Base-by-base conservation (phyloP, 1,140 invertebrate genomes). In the Drosophila elegans region DNA sequence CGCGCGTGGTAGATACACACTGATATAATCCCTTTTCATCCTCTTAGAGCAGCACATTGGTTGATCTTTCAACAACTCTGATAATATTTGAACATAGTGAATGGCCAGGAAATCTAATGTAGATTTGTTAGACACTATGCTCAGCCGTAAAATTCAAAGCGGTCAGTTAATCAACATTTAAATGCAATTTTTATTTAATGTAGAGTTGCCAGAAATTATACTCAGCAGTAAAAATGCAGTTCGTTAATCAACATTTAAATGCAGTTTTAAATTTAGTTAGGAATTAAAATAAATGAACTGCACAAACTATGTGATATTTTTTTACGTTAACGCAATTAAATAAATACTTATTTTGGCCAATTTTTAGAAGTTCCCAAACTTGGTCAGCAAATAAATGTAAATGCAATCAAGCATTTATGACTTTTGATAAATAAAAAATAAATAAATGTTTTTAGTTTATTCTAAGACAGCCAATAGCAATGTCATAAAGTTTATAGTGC, bases 1-100 rank as follows among this genome's bases (percentile, higher is more conserved):
- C 39, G 68, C 57, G 51, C 57, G 69, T 74, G 69, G 45, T 52
- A 44, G 46, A 55, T 74, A 68, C 45, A 67, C 41, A 54, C 36
- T 27, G 42, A 29, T 41, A 49, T 71, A 72, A 72, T 72, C 64
- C 67, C 68, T 27, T 38, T 41, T 71, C 36, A 57, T 71, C 36
- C 42, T 34, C 44, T 16, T 21, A 52, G 38, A 29, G 38, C 64
- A 46, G 7, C 25, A 11, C 25, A 49, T 66, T 66, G 27, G 16
- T 68, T 71, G 68, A 57, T 72, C 51, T 71, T 71, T 71, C 71
- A 57, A 71, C 57, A 49, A 38, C 52, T 49, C 27, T 12, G 66
- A 68, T 57, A 46, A 57, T 71, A 49, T 64, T 41, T 2, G 52
- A 21, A 21, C 21, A 36, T 32, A 61, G 54, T 46, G 54, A 21